These are phyloP conservation scores for Eupithecia pulchellata DNA, from an alignment of 2,888 invertebrate species.

Conservation along the genomic window DNA sequence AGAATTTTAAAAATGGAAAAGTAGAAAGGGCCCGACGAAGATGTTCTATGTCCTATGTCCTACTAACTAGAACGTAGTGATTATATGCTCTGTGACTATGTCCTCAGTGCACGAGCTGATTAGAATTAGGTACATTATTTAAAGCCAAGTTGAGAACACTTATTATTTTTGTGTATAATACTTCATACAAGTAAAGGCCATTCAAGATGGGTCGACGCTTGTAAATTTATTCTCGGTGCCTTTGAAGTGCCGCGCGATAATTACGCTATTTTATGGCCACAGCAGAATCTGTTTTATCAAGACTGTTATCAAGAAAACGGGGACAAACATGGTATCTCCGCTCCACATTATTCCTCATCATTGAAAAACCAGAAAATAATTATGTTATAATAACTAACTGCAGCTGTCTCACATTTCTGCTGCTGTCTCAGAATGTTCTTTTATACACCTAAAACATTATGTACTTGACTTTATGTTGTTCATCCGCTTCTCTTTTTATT, in stretches of 20 bases:
- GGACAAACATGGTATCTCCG: background rate
- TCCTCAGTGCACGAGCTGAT: background rate
- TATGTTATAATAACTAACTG: background rate
- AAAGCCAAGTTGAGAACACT: background rate
- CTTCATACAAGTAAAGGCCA: slow-evolving; percentile 7
- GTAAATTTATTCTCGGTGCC: slow-evolving; percentile 60
- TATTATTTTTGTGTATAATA: background rate
- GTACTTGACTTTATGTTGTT: background rate
- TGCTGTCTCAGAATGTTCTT: too few species aligned
- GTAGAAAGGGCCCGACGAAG: too few species aligned
- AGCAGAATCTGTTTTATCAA: slow-evolving; percentile 72
- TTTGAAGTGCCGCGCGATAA: slow-evolving; percentile 75
- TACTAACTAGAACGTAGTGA: too few species aligned
- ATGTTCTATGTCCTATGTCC: too few species aligned
- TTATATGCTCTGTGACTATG: too few species aligned
- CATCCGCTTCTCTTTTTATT: too few species aligned
- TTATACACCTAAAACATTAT: too few species aligned
- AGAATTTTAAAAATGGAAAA: background rate
- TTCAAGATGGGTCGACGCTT: slow-evolving; percentile 37
- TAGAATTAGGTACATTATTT: background rate
- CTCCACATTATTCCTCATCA: background rate
- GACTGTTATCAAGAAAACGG: slow-evolving; percentile 62
- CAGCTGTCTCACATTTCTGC: background rate
- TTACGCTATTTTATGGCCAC: slow-evolving; percentile 72
- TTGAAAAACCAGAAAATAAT: background rate